Percentiles rank a stretch among this genome's conserved stretches.
Conservation (phyloP, 2,113 vertebrate genomes). For the Eurypyga helias region DNA sequence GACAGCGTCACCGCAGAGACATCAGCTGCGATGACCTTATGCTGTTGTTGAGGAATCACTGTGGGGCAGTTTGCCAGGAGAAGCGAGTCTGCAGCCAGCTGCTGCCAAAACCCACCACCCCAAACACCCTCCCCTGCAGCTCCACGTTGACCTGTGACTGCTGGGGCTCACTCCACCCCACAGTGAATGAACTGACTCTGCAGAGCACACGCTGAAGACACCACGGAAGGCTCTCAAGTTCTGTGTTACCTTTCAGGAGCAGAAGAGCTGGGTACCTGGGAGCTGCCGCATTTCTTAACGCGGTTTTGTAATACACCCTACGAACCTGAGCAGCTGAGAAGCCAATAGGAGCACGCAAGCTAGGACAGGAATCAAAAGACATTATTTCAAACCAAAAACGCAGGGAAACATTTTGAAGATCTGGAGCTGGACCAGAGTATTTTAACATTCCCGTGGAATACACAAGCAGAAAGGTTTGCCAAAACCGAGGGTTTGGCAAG, state of each 20-base stretch:
- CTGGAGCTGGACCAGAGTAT: neutral
- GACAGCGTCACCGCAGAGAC: neutral
- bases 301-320: rapidly evolving
- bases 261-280: rapidly evolving
- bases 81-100: neutral
- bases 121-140: neutral
- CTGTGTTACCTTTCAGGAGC: neutral
- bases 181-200: rapidly evolving
- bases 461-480: neutral
- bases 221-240: neutral
- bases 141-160: rapidly evolving
- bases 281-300: rapidly evolving
- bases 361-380: neutral
- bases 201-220: rapidly evolving
- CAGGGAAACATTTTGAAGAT: neutral
- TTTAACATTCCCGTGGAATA: neutral
- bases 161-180: rapidly evolving
- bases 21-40: rapidly evolving
- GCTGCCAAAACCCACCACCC: rapidly evolving
- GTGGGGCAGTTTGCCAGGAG: neutral
- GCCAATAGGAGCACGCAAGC: neutral
- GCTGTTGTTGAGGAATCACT: neutral
- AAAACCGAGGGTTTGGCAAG: neutral
- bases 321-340: neutral
- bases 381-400: neutral